Evolutionary conservation across 2,113 vertebrate species (phyloP), one percentile per base, ranked within the genome.

Genomic region (Andinoacara biseriatus): DNA sequence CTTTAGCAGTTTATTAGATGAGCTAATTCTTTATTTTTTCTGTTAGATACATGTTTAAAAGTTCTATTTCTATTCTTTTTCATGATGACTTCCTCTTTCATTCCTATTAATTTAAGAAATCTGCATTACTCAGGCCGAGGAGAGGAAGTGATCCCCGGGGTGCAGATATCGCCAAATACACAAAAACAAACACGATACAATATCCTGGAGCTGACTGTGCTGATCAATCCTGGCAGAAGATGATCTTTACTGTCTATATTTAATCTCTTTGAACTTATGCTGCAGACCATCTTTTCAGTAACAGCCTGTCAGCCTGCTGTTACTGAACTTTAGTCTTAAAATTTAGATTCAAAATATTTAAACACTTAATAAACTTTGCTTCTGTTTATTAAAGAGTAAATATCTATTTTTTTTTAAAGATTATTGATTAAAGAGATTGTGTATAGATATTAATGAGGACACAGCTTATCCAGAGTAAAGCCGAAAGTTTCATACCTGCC

Each of bases 41-140:
- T 46, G 14, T 35, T 43, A 26, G 62, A 43, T 0, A 17, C 38
- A 31, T 31, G 31, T 4, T 29, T 29, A 33, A 5, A 33, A 33
- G 31, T 33, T 33, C 31, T 33, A 33, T 33, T 33, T 33, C 5
- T 33, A 6, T 46, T 67, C 0, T 10, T 67, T 33, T 33, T 33
- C 5, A 33, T 33, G 31, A 26, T 46, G 38, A 43, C 62, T 67
- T 67, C 22, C 62, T 46, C 62, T 67, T 67, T 46, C 14, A 0
- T 67, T 67, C 26, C 9, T 46, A 67, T 67, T 22, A 46, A 6
- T 46, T 67, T 26, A 67, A 46, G 38, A 46, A 67, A 26, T 67
- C 62, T 18, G 22, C 0, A 67, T 67, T 2, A 67, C 38, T 46
- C 0, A 1, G 62, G 0, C 62, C 22, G 13, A 15, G 1, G 24